Evolutionary conservation across 2,113 vertebrate species (phyloP), one percentile per base, ranked within the genome.

Genomic region (Rhombomys opimus): DNA sequence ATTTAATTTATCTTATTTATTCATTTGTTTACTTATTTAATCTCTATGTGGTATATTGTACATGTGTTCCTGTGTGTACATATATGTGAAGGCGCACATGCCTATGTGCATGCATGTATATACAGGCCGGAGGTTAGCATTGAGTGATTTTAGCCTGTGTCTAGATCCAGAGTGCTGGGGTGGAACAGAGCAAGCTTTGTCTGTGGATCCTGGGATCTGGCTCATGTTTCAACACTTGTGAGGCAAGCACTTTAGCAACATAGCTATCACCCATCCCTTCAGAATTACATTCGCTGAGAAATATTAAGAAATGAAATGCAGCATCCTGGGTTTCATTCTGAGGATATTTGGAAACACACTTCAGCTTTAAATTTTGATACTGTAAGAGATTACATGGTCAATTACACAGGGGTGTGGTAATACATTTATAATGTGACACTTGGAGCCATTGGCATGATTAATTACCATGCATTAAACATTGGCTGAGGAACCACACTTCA

Each of bases 401-500:
- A 75, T 96, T 97, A 97, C 90, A 91, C 41, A 76, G 90, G 81
- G 96, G 94, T 93, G 86, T 95, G 95, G 77, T 95, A 92, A 95
- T 96, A 88, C 67, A 92, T 95, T 95, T 93, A 95, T 95, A 97
- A 96, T 97, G 80, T 97, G 85, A 92, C 90, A 96, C 22, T 92
- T 94, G 82, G 30, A 88, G 46, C 52, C 61, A 68, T 72, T 76
- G 13, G 8, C 78, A 35, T 96, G 95, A 98, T 97, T 88, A 95
- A 97, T 96, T 88, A 73, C 76, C 20, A 84, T 89, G 67, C 80
- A 95, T 97, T 97, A 97, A 91, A 90, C 54, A 90, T 87, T 97
- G 94, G 92, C 95, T 87, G 72, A 93, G 87, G 81, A 93, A 92
- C 41, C 41, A 32, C 35, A 70, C 52, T 96, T 86, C 63, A 61